These are phyloP conservation scores for Saguinus imperator DNA, from an alignment of 2,113 vertebrate genomes.

Conservation along the genomic window DNA sequence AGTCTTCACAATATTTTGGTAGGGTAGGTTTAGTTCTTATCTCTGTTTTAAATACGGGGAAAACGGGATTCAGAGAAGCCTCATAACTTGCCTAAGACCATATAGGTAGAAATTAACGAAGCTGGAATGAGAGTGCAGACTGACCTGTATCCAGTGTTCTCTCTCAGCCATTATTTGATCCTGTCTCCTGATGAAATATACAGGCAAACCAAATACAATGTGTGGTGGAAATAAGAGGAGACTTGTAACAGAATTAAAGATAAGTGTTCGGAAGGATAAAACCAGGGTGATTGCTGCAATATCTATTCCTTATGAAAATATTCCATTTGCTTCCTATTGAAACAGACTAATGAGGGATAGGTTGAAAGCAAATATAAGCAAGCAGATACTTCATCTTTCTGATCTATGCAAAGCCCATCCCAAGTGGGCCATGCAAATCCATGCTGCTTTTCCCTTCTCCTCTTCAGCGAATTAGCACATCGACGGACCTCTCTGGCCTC, in stretches of 20 bases:
- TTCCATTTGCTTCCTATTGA: slow-evolving; percentile 60
- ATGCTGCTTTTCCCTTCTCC: not conserved
- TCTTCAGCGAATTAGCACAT: not conserved
- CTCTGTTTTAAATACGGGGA: not conserved
- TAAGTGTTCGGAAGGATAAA: not conserved
- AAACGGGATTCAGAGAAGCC: not conserved
- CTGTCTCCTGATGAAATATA: not conserved
- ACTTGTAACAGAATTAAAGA: slow-evolving; percentile 57
- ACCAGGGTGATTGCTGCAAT: not conserved
- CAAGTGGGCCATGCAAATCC: slow-evolving; percentile 14
- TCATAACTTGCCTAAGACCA: not conserved
- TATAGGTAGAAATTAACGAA: not conserved
- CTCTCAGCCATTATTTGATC: not conserved
- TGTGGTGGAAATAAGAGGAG: not conserved
- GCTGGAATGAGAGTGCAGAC: not conserved
- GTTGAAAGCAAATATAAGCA: slow-evolving; percentile 46
- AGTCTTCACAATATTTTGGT: not conserved
- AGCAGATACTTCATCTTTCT: slow-evolving; percentile 48
- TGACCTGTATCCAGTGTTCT: not conserved
- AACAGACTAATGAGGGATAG: slow-evolving; percentile 52
- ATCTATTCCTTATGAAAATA: slow-evolving; percentile 52
- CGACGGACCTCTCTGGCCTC: not conserved
- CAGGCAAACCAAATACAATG: not conserved
- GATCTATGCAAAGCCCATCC: slow-evolving; percentile 53
- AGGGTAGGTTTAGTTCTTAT: not conserved